These are phyloP conservation scores for Megamerina dolium DNA, from an alignment of 2,888 invertebrate species.

Conservation along the genomic window DNA sequence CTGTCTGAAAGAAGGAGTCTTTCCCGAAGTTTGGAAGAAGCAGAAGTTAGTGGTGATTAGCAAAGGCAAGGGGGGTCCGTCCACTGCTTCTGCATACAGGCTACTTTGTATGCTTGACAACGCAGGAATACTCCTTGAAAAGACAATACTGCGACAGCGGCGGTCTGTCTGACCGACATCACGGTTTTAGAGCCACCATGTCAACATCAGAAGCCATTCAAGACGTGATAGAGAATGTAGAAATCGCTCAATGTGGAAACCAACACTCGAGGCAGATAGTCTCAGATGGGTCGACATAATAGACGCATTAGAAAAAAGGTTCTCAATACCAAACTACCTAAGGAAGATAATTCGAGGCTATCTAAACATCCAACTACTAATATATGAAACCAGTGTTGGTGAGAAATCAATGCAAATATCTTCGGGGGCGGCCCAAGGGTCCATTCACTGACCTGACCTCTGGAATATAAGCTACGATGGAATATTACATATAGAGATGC, in stretches of 20 bases:
- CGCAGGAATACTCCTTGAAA: not conserved
- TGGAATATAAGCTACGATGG: not conserved
- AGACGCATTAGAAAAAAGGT: not conserved
- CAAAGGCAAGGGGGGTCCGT: too few species aligned
- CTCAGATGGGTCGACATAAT: not conserved
- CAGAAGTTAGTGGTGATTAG: too few species aligned
- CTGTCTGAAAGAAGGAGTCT: too few species aligned
- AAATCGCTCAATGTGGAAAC: not conserved
- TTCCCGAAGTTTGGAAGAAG: too few species aligned
- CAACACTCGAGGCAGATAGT: not conserved
- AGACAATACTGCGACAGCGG: not conserved
- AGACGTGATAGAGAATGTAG: not conserved
- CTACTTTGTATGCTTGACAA: not conserved
- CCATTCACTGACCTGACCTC: not conserved
- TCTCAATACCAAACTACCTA: not conserved
- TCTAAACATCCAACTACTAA: not conserved
- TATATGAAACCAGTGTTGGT: not conserved
- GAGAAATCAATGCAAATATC: too few species aligned
- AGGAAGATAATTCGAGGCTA: not conserved
- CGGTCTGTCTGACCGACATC: not conserved
- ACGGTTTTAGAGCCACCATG: not conserved
- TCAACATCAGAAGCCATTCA: not conserved
- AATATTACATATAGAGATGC: not conserved
- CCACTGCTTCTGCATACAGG: too few species aligned
- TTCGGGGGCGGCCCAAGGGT: too few species aligned